These are phyloP conservation scores for Parnassius mnemosyne DNA, from an alignment of 2,888 invertebrate species.

Conservation along the genomic window DNA sequence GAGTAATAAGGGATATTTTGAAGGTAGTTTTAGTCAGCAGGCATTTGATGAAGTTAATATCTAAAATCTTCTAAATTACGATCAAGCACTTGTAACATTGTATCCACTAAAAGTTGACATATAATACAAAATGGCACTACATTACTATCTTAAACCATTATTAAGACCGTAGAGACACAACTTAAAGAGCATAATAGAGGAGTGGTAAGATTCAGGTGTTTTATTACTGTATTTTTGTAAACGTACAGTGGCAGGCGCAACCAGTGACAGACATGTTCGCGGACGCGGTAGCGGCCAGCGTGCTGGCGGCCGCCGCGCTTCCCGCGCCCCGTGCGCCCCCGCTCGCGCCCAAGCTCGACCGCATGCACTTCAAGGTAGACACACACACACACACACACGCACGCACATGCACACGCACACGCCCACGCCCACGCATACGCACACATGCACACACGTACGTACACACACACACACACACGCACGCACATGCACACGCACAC, in stretches of 20 bases:
- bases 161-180: too few species aligned
- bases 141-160: not conserved
- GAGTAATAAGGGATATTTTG: too few species aligned
- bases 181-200: too few species aligned
- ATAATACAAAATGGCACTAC: not conserved
- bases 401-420: not conserved
- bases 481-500: too few species aligned
- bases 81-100: too few species aligned
- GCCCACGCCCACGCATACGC: conserved; percentile 83
- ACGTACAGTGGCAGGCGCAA: conserved; percentile 91
- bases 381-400: conserved; percentile 31
- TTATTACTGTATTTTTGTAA: too few species aligned
- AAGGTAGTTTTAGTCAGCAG: too few species aligned
- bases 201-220: too few species aligned
- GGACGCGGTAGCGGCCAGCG: conserved; percentile 94
- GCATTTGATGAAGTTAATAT: too few species aligned
- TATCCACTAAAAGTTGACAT: too few species aligned
- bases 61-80: too few species aligned
- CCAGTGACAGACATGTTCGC: conserved; percentile 99
- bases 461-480: not conserved
- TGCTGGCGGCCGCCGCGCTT: conserved; percentile 86
- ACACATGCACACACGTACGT: not conserved
- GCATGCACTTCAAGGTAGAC: conserved; percentile 92
- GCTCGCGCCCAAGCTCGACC: conserved; percentile 85
- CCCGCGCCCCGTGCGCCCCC: conserved; percentile 54